Evolutionary conservation across 2,113 vertebrate genomes (phyloP), one percentile per base, ranked within the genome.

Genomic region (Octodon degus): DNA sequence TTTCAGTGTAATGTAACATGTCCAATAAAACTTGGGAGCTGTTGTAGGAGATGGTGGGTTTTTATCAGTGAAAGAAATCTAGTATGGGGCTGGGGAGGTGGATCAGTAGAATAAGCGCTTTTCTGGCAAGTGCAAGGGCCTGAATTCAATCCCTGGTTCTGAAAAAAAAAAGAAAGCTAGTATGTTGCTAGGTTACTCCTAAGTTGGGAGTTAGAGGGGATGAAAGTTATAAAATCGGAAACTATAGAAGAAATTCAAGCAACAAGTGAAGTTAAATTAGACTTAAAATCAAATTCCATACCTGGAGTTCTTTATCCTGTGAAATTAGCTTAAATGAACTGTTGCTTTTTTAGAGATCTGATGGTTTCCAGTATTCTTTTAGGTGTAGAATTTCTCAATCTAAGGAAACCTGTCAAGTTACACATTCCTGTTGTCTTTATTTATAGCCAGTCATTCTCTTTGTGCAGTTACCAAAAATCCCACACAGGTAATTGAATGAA

Each of bases 321-420:
- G 68, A 94, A 88, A 82, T 89, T 95, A 86, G 32, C 89, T 92
- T 94, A 93, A 91, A 30, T 91, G 60, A 30, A 91, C 65, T 93
- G 72, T 22, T 89, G 50, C 65, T 43, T 37, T n/a, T 16, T 70
- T 93, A 67, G 94, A 92, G 50, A 55, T 91, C 96, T 89, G 40
- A 13, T 76, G 40, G 70, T 92, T 96, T 58, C 79, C 50, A 91
- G 50, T 37, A 74, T 93, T 76, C 70, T 81, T 50, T 93, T 90
- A 84, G 55, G 53, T 92, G 47, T 93, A 86, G 53, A 94, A 80
- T 94, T 93, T 95, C 63, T 92, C 47, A 53, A 0, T 90, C 93
- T 96, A 68, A 93, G 30, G 43, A 82, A 8, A 81, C 50, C 55
- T 95, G 20, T 89, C 58, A 81, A 65, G 8, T 7, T 95, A 91